phyloP scores from a whole-genome alignment of 2,888 invertebrate species.

The Pecten maximus region DNA sequence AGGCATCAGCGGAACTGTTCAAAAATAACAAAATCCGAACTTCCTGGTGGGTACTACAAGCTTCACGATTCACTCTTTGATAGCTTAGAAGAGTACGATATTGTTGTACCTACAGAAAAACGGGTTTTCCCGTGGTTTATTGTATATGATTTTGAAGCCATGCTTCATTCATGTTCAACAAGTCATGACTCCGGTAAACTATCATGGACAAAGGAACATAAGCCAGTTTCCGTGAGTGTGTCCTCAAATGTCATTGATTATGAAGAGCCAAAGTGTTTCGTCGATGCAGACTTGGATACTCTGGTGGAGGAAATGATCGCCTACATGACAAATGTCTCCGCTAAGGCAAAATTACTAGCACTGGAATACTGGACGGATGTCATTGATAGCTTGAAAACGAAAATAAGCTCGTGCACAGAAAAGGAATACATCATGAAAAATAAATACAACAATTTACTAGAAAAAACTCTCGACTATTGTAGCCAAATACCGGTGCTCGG shows the following conservation, averaged over 20 bases:
- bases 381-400: not conserved
- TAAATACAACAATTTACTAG: too few species aligned
- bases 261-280: conserved; percentile 51
- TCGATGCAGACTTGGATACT: conserved; percentile 45
- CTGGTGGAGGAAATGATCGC: too few species aligned
- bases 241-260: conserved; percentile 48
- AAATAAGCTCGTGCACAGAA: not conserved
- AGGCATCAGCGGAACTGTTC: too few species aligned
- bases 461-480: too few species aligned
- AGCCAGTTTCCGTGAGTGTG: conserved; percentile 52
- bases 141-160: conserved; percentile 54
- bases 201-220: conserved; percentile 55
- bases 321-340: too few species aligned
- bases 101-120: too few species aligned
- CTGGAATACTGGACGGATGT: not conserved
- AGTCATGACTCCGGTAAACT: conserved; percentile 35
- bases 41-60: too few species aligned
- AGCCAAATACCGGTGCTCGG: conserved; percentile 15
- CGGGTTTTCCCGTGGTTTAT: too few species aligned
- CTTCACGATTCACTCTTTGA: too few species aligned
- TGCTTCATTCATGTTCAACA: conserved; percentile 40
- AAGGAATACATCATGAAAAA: not conserved
- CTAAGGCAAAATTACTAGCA: conserved; percentile 13
- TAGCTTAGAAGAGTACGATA: conserved; percentile 51
- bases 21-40: too few species aligned